Base-by-base conservation (phyloP, 2,888 invertebrate species). In the Leptopilina syphax region DNA sequence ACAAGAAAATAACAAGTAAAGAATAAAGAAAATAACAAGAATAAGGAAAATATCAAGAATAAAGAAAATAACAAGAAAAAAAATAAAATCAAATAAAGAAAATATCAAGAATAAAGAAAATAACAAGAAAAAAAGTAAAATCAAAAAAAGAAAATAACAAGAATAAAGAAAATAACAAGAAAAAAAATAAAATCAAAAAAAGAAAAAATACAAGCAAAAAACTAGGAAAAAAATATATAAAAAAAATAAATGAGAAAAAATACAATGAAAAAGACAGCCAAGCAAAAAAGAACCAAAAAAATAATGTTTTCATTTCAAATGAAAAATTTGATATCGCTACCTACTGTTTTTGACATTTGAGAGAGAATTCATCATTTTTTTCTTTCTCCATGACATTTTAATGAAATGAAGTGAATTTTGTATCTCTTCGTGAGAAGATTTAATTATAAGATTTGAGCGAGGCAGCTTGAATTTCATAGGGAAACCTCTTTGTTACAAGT, bases 401-500 rank as follows among this genome's bases (percentile, higher is more conserved):
- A 73, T 57, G 10, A 73, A 73, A 57, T 73, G 13, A 60, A 27
- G 57, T n/a, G 41, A 41, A 73, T 57, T 57, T 41, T 34, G 9
- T n/a, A 8, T n/a, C 57, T 73, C 34, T 73, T 41, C 13, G 50
- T 27, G 4, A 34, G 54, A 34, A 73, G 34, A 41, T 73, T 54
- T 60, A 73, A 73, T 73, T 34, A 73, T 5, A 54, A 57, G 57
- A 34, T 57, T 60, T 41, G n/a, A 73, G 73, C 12, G 57, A 73
- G 13, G 57, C 57, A 12, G 41, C 73, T 73, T 57, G 6, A 60
- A 73, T 73, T 73, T 73, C 57, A 73, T 57, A 34, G n/a, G 41
- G 54, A 27, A 73, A 34, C 57, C 73, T 73, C 73, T 73, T 73
- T 73, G 73, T 73, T 73, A 41, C 27, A 57, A n/a, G 34, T 73